Evolutionary conservation across 2,113 vertebrate species (phyloP), one percentile per base, ranked within the genome.

Genomic region (Leucosticte australis): DNA sequence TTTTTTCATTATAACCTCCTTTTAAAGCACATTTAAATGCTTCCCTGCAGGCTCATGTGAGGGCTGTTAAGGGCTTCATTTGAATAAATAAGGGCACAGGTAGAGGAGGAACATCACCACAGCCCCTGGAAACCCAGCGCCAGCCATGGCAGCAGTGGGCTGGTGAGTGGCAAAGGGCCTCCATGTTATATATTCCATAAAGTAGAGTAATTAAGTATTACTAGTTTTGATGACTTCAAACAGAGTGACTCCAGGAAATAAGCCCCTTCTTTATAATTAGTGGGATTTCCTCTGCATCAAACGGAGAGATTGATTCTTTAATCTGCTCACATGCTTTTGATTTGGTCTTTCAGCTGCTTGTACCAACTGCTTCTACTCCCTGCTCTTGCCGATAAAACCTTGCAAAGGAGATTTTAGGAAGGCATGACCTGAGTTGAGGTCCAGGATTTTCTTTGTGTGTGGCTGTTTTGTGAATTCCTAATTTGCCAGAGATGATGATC

Each of bases 321-420:
- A 97, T 96, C 97, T 97, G 96, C 95, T 96, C 97, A 97, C 97
- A 97, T 97, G 97, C 94, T 96, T 96, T 94, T 80, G 96, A 96
- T 96, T 97, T 96, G 95, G 86, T 83, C 74, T 93, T 80, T 95
- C 91, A 74, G 86, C 94, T 75, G 59, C 95, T 94, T 83, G 97
- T 97, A 97, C 97, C 97, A 97, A 94, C 96, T 88, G 92, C 88
- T 96, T 77, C 95, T 85, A 90, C 91, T 89, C 95, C 85, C 90
- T 78, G 87, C 89, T 84, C 92, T 69, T 65, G 77, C 83, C 2
- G n/a, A 85, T 94, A 97, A 95, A 95, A 92, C 94, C 94, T 84
- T 12, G 60, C 85, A 96, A 95, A 94, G 96, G 88, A 90, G 92
- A 93, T 97, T 96, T 97, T 17, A 7, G 87, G 74, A 37, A 94